A percentile compares a stretch with the other conserved stretches of the same genome.
Conservation (phyloP, 2,797 vertebrate species). For the Acrossocheilus fasciatus region DNA sequence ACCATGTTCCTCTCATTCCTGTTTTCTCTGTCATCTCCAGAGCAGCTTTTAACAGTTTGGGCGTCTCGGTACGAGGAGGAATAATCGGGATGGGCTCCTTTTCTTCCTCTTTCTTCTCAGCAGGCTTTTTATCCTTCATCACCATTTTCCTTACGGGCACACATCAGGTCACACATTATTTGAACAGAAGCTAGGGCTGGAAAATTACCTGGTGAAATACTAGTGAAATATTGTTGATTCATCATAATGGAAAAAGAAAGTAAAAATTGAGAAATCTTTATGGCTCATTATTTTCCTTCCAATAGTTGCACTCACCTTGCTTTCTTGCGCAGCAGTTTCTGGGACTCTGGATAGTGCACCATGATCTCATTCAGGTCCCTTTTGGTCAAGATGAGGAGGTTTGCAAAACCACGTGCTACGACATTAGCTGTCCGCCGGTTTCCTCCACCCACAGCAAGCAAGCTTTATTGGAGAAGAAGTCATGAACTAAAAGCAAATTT, state of each 20-base stretch:
- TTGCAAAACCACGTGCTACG: slow-evolving; percentile 93
- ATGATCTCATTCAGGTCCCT: slow-evolving; percentile 95
- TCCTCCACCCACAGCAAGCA: slow-evolving; percentile 91
- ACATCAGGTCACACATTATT: background rate
- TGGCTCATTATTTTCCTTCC: background rate
- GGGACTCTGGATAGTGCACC: slow-evolving; percentile 96
- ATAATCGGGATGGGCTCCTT: slow-evolving; percentile 76
- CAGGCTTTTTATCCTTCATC: slow-evolving; percentile 83
- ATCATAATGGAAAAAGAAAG: background rate
- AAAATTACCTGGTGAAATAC: background rate
- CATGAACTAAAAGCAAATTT: slow-evolving; percentile 5
- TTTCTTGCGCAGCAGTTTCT: slow-evolving; percentile 94
- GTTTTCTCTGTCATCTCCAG: slow-evolving; percentile 82
- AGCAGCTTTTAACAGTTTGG: slow-evolving; percentile 88
- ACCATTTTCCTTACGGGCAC: slow-evolving; percentile 88
- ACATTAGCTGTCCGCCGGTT: slow-evolving; percentile 96
- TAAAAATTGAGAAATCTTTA: background rate
- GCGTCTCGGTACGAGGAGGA: slow-evolving; percentile 81
- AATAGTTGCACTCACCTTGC: slow-evolving; percentile 82
- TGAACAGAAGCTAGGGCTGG: background rate
- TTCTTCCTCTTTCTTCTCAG: slow-evolving; percentile 74
- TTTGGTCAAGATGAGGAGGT: slow-evolving; percentile 98
- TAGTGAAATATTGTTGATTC: background rate
- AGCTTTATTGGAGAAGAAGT: slow-evolving; percentile 73
- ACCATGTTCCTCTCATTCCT: slow-evolving; percentile 79